Percentiles rank a stretch among this genome's conserved stretches.
phyloP scores from a whole-genome alignment of 2,797 vertebrate genomes.

The Eurystomus glaucurus region DNA sequence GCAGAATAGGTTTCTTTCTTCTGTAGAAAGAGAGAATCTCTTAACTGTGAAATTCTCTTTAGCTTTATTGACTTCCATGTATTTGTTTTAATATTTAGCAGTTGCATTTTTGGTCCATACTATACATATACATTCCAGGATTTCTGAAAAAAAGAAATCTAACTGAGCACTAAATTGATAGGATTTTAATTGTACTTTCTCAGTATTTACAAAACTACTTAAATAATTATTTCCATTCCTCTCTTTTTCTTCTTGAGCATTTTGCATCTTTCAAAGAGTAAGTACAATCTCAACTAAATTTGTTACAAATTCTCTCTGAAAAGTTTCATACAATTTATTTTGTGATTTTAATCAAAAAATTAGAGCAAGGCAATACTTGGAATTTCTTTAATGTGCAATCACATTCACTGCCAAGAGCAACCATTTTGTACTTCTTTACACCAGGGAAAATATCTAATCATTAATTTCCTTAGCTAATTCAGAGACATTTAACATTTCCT shows the following conservation, averaged over 20 bases:
- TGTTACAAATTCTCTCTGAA: background rate
- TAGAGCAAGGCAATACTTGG: background rate
- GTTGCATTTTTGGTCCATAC: too few species aligned
- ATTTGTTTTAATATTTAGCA: background rate
- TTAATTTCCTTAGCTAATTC: constrained; percentile 49
- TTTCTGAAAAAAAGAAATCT: background rate
- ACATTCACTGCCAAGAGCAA: constrained; percentile 51
- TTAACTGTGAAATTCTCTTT: background rate
- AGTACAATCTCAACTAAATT: background rate
- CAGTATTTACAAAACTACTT: background rate
- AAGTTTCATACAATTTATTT: background rate
- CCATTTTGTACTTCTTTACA: constrained; percentile 44
- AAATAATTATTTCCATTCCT: background rate
- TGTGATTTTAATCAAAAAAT: background rate
- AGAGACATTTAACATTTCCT: background rate
- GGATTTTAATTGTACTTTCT: background rate
- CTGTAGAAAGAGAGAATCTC: background rate
- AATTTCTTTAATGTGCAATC: constrained; percentile 5
- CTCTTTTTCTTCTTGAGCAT: background rate
- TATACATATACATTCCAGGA: background rate
- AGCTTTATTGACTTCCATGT: background rate
- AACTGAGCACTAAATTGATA: background rate
- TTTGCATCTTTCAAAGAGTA: background rate
- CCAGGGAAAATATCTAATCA: constrained; percentile 44
- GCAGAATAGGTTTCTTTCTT: background rate